These are phyloP conservation scores for Holacanthus passer DNA, from an alignment of 2,113 vertebrate genomes.

Conservation along the genomic window DNA sequence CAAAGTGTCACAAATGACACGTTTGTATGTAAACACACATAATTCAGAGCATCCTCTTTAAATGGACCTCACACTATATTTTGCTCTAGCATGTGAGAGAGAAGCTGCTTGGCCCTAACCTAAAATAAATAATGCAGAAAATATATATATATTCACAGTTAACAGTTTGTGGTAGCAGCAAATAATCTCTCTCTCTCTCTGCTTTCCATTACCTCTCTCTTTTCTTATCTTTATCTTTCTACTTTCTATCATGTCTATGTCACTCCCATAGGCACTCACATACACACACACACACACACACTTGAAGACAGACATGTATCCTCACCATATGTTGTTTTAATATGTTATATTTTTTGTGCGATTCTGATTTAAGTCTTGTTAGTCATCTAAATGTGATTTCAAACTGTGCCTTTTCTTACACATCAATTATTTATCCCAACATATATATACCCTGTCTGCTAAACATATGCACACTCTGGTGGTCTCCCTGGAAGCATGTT, in stretches of 20 bases:
- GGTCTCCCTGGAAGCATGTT: conserved; percentile 44
- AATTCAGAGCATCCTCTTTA: neutral
- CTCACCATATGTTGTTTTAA: conserved; percentile 1
- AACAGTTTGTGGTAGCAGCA: neutral
- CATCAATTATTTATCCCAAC: conserved; percentile 53
- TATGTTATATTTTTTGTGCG: neutral
- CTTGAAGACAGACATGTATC: neutral
- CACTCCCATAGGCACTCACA: neutral
- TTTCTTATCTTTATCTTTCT: neutral
- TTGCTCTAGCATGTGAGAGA: too few relatives aligned
- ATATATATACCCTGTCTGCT: conserved; percentile 22
- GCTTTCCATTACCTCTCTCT: neutral
- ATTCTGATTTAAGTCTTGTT: neutral
- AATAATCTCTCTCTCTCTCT: neutral
- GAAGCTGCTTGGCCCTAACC: neutral
- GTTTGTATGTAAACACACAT: conserved; percentile 2
- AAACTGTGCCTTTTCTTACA: conserved; percentile 3
- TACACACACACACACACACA: neutral
- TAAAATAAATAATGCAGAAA: too few relatives aligned
- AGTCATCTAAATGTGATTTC: conserved; percentile 18
- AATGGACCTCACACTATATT: neutral
- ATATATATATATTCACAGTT: too few relatives aligned
- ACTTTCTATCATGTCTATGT: neutral
- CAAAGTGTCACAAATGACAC: neutral
- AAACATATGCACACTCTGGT: conserved; percentile 8